phyloP scores from a whole-genome alignment of 2,888 invertebrate genomes.

The Callinectes sapidus region DNA sequence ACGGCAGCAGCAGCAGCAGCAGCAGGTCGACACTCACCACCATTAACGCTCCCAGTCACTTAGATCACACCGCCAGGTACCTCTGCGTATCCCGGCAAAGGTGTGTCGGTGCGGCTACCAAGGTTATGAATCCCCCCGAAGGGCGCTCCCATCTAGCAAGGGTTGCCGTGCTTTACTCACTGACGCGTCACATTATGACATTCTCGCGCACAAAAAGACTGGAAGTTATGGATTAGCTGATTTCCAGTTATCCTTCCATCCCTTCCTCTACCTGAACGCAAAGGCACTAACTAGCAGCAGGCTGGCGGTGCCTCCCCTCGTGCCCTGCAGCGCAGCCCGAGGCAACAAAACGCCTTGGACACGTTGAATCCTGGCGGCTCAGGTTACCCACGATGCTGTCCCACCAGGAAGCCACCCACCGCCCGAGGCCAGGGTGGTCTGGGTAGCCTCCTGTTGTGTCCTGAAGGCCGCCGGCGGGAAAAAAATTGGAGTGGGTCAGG shows the following conservation, averaged over 20 bases:
- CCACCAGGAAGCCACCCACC: slow-evolving; percentile 17
- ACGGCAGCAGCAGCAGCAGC: neutral
- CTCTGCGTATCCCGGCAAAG: neutral
- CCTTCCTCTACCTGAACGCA: neutral
- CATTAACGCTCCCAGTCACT: neutral
- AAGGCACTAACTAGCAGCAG: neutral
- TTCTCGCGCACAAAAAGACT: neutral
- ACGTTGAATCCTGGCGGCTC: neutral
- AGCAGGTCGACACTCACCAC: neutral
- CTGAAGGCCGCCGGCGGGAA: slow-evolving; percentile 18
- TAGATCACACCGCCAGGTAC: neutral
- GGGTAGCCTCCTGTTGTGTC: slow-evolving; percentile 16
- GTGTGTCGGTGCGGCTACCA: neutral
- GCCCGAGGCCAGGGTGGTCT: slow-evolving; percentile 24
- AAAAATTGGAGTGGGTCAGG: slow-evolving; percentile 26
- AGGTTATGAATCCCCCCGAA: neutral
- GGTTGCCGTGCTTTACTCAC: neutral
- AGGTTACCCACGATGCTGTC: slow-evolving; percentile 12
- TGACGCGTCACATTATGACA: neutral
- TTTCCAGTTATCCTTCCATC: neutral
- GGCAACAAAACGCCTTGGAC: neutral
- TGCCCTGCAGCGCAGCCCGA: neutral
- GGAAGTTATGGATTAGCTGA: neutral
- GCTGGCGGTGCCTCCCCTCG: neutral
- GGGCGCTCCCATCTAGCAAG: neutral